Evolutionary conservation across 2,797 vertebrate species (phyloP), one percentile per base, ranked within the genome.

Genomic region (Myotis planiceps): DNA sequence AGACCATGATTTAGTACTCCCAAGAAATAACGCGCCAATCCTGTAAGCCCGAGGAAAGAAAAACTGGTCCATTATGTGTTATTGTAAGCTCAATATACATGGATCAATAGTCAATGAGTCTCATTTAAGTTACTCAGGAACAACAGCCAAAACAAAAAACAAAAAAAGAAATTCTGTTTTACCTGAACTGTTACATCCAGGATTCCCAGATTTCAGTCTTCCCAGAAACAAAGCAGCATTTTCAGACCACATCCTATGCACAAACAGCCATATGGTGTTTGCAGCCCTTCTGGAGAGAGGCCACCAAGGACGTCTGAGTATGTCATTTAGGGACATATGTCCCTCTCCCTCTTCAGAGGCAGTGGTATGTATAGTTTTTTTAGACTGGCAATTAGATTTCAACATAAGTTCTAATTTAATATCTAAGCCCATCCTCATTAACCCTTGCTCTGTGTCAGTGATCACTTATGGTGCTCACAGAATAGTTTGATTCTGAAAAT

Each of bases 91-190:
- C 76, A 55, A 80, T 96, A 80, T 42, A 83, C 83, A 87, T 27
- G 88, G 60, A 97, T 97, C 91, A 94, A 96, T 92, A 97, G 60
- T 16, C 87, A 94, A 88, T 75, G 85, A 94, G 91, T 69, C 63
- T 95, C 65, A 39, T 93, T 96, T 96, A 97, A 97, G 88, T 97
- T 95, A 94, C 65, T 97, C 42, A 96, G 88, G 76, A 97, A 88
- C 55, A 96, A 79, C 47, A 69, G 79, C 94, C 93, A 94, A 94
- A 65, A 65, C 16, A 60, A 6, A 60, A 60, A 53, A 53, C 0
- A 25, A 9, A 55, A 94, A 88, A 85, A 97, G 53, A 34, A 65
- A 23, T 87, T 90, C 91, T 76, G 25, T 90, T 92, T 92, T 95
- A 92, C 92, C 85, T 85, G 45, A 89, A 86, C 45, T 34, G 42